These are phyloP conservation scores for Pachycephala philippinensis DNA, from an alignment of 2,113 vertebrate species.

Conservation along the genomic window DNA sequence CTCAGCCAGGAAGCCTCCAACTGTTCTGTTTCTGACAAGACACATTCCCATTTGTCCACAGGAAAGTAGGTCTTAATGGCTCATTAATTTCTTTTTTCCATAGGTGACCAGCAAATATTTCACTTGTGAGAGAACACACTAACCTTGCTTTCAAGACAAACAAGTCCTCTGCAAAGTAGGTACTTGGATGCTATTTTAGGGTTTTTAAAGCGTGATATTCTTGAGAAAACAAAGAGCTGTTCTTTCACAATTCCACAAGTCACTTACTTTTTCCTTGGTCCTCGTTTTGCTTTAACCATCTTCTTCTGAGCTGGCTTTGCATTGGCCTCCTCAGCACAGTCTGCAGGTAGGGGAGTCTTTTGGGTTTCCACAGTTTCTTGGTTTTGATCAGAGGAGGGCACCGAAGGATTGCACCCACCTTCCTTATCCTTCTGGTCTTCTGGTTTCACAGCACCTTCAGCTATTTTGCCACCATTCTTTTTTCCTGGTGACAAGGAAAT, in stretches of 20 bases:
- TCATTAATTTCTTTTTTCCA: not conserved
- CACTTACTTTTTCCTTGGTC: slow-evolving; percentile 80
- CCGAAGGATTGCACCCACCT: slow-evolving; percentile 45
- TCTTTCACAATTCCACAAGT: not conserved
- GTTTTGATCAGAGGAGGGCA: slow-evolving; percentile 68
- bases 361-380: slow-evolving; percentile 65
- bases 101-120: not conserved
- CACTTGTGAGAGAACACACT: not conserved
- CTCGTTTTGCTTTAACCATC: slow-evolving; percentile 71
- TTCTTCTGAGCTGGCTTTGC: slow-evolving; percentile 69
- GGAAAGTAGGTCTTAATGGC: not conserved
- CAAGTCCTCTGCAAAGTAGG: not conserved
- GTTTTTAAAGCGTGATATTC: not conserved
- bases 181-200: not conserved
- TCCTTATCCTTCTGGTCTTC: slow-evolving; percentile 74
- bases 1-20: not conserved
- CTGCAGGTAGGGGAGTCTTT: slow-evolving; percentile 31
- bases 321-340: slow-evolving; percentile 9
- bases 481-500: slow-evolving; percentile 63
- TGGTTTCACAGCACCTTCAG: slow-evolving; percentile 64
- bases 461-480: slow-evolving; percentile 50
- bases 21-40: not conserved
- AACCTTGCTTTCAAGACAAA: not conserved
- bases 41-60: not conserved
- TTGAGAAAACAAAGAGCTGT: not conserved